phyloP scores from a whole-genome alignment of 1,140 invertebrate genomes.

The Cotesia typhae region DNA sequence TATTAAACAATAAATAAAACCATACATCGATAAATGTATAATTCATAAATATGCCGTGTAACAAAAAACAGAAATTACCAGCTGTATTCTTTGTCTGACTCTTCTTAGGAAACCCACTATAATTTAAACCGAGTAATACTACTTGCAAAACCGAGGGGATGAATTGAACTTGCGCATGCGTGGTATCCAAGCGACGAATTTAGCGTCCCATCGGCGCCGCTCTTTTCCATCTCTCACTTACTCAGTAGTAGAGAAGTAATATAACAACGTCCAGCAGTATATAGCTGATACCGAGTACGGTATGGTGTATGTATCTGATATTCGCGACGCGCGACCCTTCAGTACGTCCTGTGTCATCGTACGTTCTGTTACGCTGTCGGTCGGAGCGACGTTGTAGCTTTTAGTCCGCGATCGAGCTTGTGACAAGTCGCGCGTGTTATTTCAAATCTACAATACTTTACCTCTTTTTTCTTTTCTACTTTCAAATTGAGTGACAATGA shows the following conservation, averaged over 20 bases:
- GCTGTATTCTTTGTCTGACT: no score
- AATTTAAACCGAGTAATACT: background rate
- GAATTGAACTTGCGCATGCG: constrained; percentile 6
- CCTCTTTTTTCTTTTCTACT: background rate
- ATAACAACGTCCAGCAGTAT: background rate
- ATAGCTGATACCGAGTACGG: background rate
- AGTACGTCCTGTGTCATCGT: constrained; percentile 30
- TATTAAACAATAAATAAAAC: no score
- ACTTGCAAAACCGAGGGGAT: background rate
- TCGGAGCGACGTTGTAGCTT: constrained; percentile 1
- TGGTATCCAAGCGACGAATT: background rate
- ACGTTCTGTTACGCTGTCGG: constrained; percentile 7
- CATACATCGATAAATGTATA: no score
- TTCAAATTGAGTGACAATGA: no score
- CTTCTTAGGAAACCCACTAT: background rate
- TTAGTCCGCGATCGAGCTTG: constrained; percentile 20
- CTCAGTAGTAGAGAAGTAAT: background rate
- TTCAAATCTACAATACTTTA: no score
- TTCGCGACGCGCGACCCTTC: constrained; percentile 11
- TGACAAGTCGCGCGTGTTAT: constrained; percentile 21
- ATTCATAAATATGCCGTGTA: no score
- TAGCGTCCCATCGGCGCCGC: constrained; percentile 2
- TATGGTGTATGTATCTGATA: constrained; percentile 1
- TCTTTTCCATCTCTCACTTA: constrained; percentile 1
- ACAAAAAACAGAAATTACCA: no score